Conservation (phyloP, 2,888 invertebrate species). For the Leptinotarsa rubiginosa region DNA sequence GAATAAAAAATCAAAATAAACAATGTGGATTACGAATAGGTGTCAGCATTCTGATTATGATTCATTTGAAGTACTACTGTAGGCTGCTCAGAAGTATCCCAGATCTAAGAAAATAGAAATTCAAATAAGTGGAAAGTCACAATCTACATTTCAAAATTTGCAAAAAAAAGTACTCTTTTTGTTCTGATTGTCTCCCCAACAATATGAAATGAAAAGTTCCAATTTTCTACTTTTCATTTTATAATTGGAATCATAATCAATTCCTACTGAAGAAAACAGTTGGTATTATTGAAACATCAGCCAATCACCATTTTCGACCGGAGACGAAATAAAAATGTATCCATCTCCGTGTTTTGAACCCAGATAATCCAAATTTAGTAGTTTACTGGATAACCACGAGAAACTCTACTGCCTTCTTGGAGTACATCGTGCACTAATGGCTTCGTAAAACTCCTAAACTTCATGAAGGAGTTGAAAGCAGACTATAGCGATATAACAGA, state of each 20-base stretch:
- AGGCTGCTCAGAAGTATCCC: no score
- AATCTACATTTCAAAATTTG: no score
- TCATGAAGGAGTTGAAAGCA: not conserved
- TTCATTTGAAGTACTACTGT: no score
- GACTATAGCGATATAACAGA: not conserved
- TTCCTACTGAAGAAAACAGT: not conserved
- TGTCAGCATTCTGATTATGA: no score
- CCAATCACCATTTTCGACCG: not conserved
- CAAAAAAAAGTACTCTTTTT: no score
- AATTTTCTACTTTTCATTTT: no score
- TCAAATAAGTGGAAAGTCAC: no score
- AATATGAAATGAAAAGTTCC: no score
- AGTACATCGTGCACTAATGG: conserved; percentile 36
- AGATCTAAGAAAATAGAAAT: no score
- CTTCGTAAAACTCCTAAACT: conserved; percentile 31
- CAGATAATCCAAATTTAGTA: conserved; percentile 36
- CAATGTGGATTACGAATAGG: no score
- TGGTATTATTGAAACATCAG: not conserved
- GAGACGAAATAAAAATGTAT: conserved; percentile 26
- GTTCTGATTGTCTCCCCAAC: no score
- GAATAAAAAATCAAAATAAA: no score
- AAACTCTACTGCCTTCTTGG: conserved; percentile 24
- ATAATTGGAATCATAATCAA: not conserved
- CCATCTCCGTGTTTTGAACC: conserved; percentile 27
- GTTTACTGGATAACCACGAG: conserved; percentile 33